Evolutionary conservation across 1,140 invertebrate genomes (phyloP), one percentile per base, ranked within the genome.

Genomic region (Scaptomyza montana): DNA sequence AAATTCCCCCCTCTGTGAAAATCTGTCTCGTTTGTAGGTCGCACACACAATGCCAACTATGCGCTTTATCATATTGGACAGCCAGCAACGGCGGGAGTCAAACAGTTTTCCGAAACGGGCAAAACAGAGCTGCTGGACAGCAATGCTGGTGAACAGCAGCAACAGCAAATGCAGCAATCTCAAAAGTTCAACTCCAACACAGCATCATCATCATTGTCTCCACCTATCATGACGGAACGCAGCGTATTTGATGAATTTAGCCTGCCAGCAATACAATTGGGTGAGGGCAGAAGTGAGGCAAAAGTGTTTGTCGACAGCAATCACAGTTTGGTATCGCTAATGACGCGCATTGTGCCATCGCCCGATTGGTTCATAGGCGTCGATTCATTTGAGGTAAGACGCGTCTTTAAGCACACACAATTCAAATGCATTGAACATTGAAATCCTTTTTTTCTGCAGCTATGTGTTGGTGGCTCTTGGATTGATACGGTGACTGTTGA

Each of bases 351-450:
- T 92, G 95, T 97, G 69, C 98, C 98, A 12, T 99, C 97, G 36
- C 98, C 98, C 0, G 98, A 99, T 93, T 99, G 98, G 98, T 99
- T 98, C 92, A 95, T 99, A 46, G 98, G 98, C 49, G 94, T 99
- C n/a, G 97, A 98, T 92, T 96, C 96, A 64, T 96, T 98, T 81
- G 95, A 97, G 91, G 91, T 92, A 62, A 78, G 76, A 2, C 21
- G 3, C 39, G n/a, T 28, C 51, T 12, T 28, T n/a, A 3, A 21
- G 62, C 63, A 46, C 45, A 25, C 16, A 41, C 56, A 77, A 12
- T n/a, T 57, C 45, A 36, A 73, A 57, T 50, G 13, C 10, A 25
- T 12, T 54, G 30, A 8, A 36, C 43, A 41, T 30, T 50, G 19
- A 19, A 13, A 9, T 43, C 6, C 6, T 16, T 41, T 39, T 3